Evolutionary conservation across 2,797 vertebrate species (phyloP), one percentile per base, ranked within the genome.

Genomic region (Sebastolobus alascanus): DNA sequence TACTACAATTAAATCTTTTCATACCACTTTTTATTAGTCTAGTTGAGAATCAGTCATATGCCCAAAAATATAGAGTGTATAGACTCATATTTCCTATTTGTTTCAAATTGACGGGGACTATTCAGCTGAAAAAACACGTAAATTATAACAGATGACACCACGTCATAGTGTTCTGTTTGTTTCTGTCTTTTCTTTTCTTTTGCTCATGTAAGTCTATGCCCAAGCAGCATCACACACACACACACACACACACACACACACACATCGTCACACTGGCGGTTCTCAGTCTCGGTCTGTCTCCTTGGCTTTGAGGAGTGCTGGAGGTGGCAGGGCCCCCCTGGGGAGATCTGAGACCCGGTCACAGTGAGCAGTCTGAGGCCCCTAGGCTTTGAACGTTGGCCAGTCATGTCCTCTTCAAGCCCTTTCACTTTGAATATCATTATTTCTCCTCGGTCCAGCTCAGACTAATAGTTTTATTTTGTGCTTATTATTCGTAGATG

Each of bases 381-480:
- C 1, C 22, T 2, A 56, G 59, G 27, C 82, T 92, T 89, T 91
- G 83, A 93, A 83, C 40, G 2, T 60, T 76, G 43, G 74, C 81
- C 83, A 85, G 79, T 83, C 67, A 68, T 85, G 80, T 80, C 83
- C 35, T 83, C 84, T 84, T 84, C 73, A 65, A 82, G 61, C 73
- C 43, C 46, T 75, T 72, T 86, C 58, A 81, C 33, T 85, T 58
- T 80, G 63, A 88, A 85, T 78, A 25, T 80, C 54, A 60, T 71
- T 71, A 75, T 82, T 71, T 72, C 46, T 59, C 40, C 50, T 55
- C 70, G 31, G 13, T 59, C 27, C 40, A 31, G 38, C 67, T 54
- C n/a, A 9, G 33, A 66, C 8, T 75, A 46, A 71, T 65, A 64
- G 14, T 37, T 69, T 73, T 52, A 43, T 56, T 80, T 64, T 54